Conservation (phyloP, 2,797 vertebrate genomes). For the Rhincodon typus region DNA sequence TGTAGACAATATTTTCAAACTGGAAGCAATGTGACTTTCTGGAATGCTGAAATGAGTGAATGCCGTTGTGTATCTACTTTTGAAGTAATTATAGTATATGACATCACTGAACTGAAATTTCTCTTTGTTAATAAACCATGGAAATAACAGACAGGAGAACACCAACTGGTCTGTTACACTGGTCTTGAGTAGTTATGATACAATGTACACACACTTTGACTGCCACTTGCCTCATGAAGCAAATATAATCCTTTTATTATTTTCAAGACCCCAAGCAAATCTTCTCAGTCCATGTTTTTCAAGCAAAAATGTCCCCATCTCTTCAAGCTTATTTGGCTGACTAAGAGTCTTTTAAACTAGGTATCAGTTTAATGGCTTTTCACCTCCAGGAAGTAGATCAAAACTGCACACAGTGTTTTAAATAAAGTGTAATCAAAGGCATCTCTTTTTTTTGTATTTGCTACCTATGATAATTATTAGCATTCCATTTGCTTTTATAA, state of each 20-base stretch:
- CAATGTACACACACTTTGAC: not conserved
- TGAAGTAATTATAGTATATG: not conserved
- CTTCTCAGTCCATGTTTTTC: not conserved
- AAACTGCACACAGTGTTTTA: not conserved
- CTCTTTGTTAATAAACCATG: not conserved
- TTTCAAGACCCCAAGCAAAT: not conserved
- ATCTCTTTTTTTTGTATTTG: not conserved
- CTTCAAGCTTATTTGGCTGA: not conserved
- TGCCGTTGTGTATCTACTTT: not conserved
- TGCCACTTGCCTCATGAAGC: not conserved
- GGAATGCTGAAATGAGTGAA: not conserved
- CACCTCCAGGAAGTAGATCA: not conserved
- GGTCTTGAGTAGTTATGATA: not conserved
- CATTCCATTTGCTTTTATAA: not conserved
- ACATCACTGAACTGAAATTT: not conserved
- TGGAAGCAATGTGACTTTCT: not conserved
- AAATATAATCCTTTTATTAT: not conserved
- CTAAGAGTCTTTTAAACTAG: not conserved
- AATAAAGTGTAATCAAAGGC: not conserved
- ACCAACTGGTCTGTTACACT: not conserved
- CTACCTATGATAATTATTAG: not conserved
- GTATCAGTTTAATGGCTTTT: not conserved
- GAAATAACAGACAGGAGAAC: not conserved
- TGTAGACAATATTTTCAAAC: not conserved
- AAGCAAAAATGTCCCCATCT: not conserved